phyloP scores from a whole-genome alignment of 2,113 vertebrate species.

The Myotis davidii region DNA sequence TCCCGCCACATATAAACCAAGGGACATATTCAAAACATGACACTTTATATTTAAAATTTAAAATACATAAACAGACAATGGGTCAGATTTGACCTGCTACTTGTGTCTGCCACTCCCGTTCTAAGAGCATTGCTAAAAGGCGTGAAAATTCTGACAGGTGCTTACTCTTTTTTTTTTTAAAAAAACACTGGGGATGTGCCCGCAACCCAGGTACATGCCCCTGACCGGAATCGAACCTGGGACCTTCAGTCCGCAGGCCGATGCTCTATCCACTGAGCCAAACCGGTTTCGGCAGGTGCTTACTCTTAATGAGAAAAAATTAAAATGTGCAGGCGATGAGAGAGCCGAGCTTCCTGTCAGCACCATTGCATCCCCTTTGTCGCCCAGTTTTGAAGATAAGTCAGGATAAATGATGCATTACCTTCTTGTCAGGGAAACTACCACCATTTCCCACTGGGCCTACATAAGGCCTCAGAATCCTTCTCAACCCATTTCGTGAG shows the following conservation, averaged over 20 bases:
- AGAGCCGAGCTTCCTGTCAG: neutral
- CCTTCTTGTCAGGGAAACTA: neutral
- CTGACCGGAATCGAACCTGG: no score
- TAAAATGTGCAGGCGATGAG: neutral
- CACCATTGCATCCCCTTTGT: neutral
- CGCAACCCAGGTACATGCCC: no score
- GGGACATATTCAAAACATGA: neutral
- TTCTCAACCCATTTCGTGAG: neutral
- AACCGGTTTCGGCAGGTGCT: no score
- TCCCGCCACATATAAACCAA: neutral
- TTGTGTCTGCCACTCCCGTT: neutral
- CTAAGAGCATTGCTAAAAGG: neutral
- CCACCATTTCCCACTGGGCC: neutral
- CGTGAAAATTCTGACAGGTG: neutral
- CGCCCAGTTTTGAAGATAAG: neutral
- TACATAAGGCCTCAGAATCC: neutral
- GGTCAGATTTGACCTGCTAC: neutral
- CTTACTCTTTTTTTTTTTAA: no score
- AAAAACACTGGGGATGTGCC: no score
- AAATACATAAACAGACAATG: neutral
- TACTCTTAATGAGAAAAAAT: neutral
- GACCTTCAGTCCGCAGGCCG: no score
- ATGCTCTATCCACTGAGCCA: no score
- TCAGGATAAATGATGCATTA: neutral
- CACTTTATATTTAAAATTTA: neutral